phyloP scores from a whole-genome alignment of 1,140 invertebrate genomes.

The Euwallacea fornicatus region DNA sequence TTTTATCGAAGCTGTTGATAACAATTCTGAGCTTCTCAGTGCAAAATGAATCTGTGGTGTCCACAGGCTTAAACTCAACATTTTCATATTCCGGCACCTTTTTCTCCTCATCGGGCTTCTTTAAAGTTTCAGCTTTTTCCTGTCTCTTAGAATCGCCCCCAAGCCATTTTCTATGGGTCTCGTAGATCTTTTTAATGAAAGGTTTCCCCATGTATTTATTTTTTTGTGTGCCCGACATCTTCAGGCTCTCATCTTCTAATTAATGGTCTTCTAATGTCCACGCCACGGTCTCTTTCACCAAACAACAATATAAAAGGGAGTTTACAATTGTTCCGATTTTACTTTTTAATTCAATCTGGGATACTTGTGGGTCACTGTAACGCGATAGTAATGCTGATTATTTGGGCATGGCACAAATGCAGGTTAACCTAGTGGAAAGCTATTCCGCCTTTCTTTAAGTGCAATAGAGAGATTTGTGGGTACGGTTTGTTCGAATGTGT shows the following conservation, averaged over 20 bases:
- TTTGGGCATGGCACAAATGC: slow-evolving; percentile 19
- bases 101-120: slow-evolving; percentile 24
- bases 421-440: slow-evolving; percentile 27
- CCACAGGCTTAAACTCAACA: slow-evolving; percentile 48
- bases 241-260: slow-evolving; percentile 13
- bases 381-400: slow-evolving; percentile 27
- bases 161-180: slow-evolving; percentile 41
- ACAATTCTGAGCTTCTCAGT: slow-evolving; percentile 62
- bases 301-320: slow-evolving; percentile 26
- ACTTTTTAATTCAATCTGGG: slow-evolving; percentile 27
- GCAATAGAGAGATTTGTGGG: neutral
- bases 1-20: slow-evolving; percentile 67
- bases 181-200: slow-evolving; percentile 43
- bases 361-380: slow-evolving; percentile 36
- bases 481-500: slow-evolving; percentile 8
- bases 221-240: slow-evolving; percentile 37
- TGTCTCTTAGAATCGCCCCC: slow-evolving; percentile 33
- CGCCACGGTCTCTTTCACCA: slow-evolving; percentile 33
- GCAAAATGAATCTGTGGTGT: slow-evolving; percentile 1
- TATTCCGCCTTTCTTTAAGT: slow-evolving; percentile 15
- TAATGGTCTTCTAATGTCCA: slow-evolving; percentile 27
- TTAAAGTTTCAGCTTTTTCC: slow-evolving; percentile 27
- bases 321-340: slow-evolving; percentile 26
- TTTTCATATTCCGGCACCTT: slow-evolving; percentile 55
- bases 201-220: slow-evolving; percentile 39